Percentiles rank a stretch among this genome's conserved stretches.
These are phyloP conservation scores for Ectemnius continuus DNA, from an alignment of 2,888 invertebrate species.

Conservation along the genomic window DNA sequence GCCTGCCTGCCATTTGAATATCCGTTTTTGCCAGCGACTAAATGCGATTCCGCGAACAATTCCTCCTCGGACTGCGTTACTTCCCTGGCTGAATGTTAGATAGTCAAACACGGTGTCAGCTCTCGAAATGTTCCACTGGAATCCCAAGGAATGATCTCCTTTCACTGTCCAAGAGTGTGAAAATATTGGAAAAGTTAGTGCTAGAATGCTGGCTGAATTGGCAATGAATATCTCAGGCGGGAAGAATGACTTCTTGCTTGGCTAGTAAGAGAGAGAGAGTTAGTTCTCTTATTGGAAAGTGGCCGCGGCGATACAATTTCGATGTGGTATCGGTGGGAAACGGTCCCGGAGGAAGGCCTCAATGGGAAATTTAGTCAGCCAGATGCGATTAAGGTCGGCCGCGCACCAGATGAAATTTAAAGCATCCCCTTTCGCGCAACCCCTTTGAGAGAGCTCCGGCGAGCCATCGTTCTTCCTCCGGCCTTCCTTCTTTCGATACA, in stretches of 20 bases:
- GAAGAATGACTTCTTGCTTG: no score
- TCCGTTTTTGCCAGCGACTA: conserved; percentile 52
- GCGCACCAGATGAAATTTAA: conserved; percentile 57
- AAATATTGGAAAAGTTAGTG: no score
- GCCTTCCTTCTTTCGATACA: no score
- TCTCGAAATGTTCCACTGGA: no score
- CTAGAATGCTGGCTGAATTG: no score
- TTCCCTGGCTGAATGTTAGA: no score
- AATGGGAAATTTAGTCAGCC: conserved; percentile 63
- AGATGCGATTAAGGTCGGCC: conserved; percentile 57
- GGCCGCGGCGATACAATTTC: conserved; percentile 53
- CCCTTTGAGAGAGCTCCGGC: conserved; percentile 34
- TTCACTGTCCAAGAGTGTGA: no score
- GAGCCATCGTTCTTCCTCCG: no score
- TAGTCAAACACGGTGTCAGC: no score
- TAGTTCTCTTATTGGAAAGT: conserved; percentile 36
- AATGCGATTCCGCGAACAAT: conserved; percentile 40
- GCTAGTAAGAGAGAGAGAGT: not conserved
- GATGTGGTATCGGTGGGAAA: conserved; percentile 42
- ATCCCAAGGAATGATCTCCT: no score
- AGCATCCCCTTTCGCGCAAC: conserved; percentile 34
- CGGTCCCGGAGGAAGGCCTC: conserved; percentile 46
- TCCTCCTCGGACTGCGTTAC: conserved; percentile 11
- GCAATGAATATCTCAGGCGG: no score
- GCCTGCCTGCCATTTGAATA: conserved; percentile 57